Percentiles rank a stretch among this genome's conserved stretches.
Evolutionary conservation across 2,888 invertebrate genomes (phyloP).

Genomic region (Hirtodrosophila alboralis): DNA sequence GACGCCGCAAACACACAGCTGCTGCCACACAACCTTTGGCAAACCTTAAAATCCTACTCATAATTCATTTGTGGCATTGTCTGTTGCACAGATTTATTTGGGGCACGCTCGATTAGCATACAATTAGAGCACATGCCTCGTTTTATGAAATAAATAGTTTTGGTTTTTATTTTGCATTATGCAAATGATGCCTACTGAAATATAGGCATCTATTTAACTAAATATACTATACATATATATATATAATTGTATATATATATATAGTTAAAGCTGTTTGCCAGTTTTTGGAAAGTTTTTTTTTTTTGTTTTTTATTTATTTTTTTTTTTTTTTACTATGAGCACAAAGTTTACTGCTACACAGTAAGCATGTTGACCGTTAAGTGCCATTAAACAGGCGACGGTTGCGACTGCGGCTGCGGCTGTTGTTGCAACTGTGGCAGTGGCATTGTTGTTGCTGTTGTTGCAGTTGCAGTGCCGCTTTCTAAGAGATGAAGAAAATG

Average conservation of each 20-base stretch:
- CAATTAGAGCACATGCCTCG: constrained; percentile 66
- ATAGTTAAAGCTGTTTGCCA: constrained; percentile 15
- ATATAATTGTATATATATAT: no score
- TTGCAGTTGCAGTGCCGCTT: constrained; percentile 53
- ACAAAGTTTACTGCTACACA: constrained; percentile 75
- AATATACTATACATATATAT: constrained; percentile 28
- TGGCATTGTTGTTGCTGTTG: constrained; percentile 43
- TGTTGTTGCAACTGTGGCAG: constrained; percentile 42
- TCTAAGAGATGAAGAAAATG: constrained; percentile 67
- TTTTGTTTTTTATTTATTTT: neutral
- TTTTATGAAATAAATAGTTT: constrained; percentile 53
- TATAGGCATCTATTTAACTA: constrained; percentile 35
- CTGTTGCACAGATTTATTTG: constrained; percentile 62
- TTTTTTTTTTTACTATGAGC: constrained; percentile 31
- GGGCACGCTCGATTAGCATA: constrained; percentile 65
- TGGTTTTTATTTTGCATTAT: constrained; percentile 45
- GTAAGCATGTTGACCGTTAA: constrained; percentile 75
- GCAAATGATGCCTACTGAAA: constrained; percentile 57
- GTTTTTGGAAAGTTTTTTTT: constrained; percentile 56
- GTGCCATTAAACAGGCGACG: constrained; percentile 76
- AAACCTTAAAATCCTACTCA: constrained; percentile 37
- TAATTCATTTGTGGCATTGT: constrained; percentile 55
- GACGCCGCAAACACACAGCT: constrained; percentile 49
- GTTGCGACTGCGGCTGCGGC: constrained; percentile 27
- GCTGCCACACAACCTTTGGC: constrained; percentile 36